phyloP scores from a whole-genome alignment of 2,888 invertebrate species.

The Tenodera sinensis region DNA sequence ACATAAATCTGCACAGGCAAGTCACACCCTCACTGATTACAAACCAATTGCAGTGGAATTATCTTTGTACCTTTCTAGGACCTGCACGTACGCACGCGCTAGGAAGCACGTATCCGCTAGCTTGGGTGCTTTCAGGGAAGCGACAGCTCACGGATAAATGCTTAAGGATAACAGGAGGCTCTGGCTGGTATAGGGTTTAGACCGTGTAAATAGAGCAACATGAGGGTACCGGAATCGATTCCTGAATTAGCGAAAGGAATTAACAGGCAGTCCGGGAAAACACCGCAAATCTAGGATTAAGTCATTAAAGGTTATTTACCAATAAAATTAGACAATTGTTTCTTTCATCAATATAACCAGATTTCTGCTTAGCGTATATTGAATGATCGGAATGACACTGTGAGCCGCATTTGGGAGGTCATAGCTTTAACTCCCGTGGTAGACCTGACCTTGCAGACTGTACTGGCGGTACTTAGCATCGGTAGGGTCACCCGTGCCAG shows the following conservation, averaged over 20 bases:
- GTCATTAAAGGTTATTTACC: too few relatives aligned
- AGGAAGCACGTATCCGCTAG: background rate
- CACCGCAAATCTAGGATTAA: too few relatives aligned
- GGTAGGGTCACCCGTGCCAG: too few relatives aligned
- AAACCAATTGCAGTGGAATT: background rate
- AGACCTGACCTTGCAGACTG: too few relatives aligned
- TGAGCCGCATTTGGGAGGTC: too few relatives aligned
- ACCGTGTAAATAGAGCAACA: background rate
- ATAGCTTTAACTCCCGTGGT: too few relatives aligned
- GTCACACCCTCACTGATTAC: background rate
- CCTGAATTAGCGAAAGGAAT: background rate
- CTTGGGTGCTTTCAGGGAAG: background rate
- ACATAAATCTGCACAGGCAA: background rate
- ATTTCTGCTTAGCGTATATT: too few relatives aligned
- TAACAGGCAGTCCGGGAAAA: background rate
- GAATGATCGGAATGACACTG: too few relatives aligned
- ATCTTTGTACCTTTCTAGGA: background rate
- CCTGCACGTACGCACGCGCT: background rate
- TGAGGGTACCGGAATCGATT: background rate
- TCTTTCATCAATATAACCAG: too few relatives aligned
- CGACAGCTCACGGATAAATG: background rate
- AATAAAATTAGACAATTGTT: too few relatives aligned
- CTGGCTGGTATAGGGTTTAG: background rate
- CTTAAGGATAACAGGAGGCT: background rate
- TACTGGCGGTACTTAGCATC: too few relatives aligned